Evolutionary conservation across 2,113 vertebrate genomes (phyloP).

Genomic region (Passer montanus): DNA sequence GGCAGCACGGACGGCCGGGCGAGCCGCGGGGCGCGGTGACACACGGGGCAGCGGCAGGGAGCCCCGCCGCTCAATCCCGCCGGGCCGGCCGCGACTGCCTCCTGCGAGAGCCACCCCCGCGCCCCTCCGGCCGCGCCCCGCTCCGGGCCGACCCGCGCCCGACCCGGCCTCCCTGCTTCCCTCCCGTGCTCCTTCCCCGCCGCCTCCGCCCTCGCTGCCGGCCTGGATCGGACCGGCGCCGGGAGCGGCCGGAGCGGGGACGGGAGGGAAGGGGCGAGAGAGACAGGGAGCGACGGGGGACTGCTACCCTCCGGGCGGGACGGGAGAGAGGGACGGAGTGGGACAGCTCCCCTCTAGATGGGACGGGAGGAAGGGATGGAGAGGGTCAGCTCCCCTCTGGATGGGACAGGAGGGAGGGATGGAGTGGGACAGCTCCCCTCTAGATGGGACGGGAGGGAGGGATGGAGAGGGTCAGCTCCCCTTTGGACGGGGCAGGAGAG

Average conservation of each 20-base stretch:
- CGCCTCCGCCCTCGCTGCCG: not conserved
- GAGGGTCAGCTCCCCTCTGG: no score
- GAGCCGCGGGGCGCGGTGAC: not conserved
- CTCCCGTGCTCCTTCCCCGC: not conserved
- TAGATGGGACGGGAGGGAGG: accelerated
- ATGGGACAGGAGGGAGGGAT: not conserved
- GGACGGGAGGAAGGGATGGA: no score
- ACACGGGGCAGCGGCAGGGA: not conserved
- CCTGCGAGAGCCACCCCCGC: not conserved
- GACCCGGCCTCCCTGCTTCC: not conserved
- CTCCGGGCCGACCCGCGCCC: not conserved
- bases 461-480: not conserved
- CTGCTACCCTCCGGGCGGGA: not conserved
- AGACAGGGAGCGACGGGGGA: no score
- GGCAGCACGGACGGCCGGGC: not conserved
- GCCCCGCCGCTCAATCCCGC: not conserved
- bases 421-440: not conserved
- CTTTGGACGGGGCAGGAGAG: not conserved
- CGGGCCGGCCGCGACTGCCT: accelerated
- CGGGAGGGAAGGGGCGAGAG: not conserved
- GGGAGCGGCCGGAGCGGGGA: not conserved
- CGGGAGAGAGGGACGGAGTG: no score
- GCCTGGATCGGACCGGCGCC: not conserved
- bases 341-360: no score
- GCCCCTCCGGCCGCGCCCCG: not conserved